Conservation (phyloP, 2,797 vertebrate genomes). For the Heterohyrax brucei region DNA sequence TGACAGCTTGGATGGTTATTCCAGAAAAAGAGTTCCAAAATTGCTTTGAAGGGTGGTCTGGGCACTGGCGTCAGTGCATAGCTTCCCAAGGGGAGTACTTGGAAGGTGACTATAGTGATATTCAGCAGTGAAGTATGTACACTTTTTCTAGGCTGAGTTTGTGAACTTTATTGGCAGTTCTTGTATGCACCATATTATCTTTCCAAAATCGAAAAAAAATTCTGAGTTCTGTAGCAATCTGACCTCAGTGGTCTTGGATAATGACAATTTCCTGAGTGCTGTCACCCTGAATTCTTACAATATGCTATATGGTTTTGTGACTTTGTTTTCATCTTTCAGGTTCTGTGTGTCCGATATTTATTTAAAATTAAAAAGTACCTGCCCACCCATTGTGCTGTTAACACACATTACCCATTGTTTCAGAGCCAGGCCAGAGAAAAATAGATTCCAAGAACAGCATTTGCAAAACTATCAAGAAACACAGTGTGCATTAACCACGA, state of each 20-base stretch:
- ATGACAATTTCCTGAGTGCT: background rate
- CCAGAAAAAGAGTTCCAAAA: too few relatives aligned
- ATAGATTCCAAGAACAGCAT: slow-evolving; percentile 24
- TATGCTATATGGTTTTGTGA: background rate
- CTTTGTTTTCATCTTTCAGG: background rate
- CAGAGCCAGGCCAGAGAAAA: slow-evolving; percentile 15
- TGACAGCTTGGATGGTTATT: too few relatives aligned
- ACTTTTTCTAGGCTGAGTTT: too few relatives aligned
- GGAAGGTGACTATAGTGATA: too few relatives aligned
- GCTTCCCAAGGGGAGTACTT: too few relatives aligned
- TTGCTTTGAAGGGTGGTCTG: too few relatives aligned
- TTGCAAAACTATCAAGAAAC: slow-evolving; percentile 57
- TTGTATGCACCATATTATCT: background rate
- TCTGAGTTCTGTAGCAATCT: slow-evolving; percentile 46
- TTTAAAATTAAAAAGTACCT: slow-evolving; percentile 66
- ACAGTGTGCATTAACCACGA: slow-evolving; percentile 5
- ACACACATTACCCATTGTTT: slow-evolving; percentile 4
- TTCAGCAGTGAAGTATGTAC: too few relatives aligned
- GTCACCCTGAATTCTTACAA: background rate
- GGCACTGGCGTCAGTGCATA: too few relatives aligned
- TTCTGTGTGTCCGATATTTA: slow-evolving; percentile 39
- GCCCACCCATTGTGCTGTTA: slow-evolving; percentile 60
- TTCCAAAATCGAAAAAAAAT: slow-evolving; percentile 13
- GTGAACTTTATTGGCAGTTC: too few relatives aligned
- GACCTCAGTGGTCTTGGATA: background rate